Evolutionary conservation across 2,797 vertebrate genomes (phyloP).

Genomic region (Trichosurus vulpecula): DNA sequence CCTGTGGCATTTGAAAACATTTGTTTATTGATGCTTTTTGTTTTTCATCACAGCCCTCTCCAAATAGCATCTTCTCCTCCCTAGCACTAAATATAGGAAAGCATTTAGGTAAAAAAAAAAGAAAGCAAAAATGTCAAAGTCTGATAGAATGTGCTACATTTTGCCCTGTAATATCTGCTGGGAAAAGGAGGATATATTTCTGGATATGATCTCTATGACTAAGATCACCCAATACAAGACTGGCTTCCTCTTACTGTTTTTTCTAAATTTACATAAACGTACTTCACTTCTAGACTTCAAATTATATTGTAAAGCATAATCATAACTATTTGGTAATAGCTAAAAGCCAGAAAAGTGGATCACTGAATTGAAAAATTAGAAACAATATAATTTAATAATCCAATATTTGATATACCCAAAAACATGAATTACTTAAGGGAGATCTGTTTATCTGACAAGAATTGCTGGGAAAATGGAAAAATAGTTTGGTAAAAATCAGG

Average conservation of each 20-base stretch:
- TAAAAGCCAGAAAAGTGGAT: not conserved
- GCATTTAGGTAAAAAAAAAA: not conserved
- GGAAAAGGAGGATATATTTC: not conserved
- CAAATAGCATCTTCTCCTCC: not conserved
- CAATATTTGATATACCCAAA: not conserved
- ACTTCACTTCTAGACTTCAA: not conserved
- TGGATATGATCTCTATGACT: not conserved
- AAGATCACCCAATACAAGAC: not conserved
- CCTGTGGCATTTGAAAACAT: not conserved
- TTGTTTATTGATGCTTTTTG: not conserved
- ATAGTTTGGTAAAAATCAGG: not conserved
- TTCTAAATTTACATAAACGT: not conserved
- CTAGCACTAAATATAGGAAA: not conserved
- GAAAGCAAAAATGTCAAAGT: not conserved
- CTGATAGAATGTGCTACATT: not conserved
- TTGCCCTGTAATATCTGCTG: not conserved
- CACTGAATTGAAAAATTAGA: not conserved
- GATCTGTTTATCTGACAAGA: not conserved
- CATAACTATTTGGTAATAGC: not conserved
- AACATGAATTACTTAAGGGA: not conserved
- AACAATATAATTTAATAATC: not conserved
- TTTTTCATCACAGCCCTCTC: not conserved
- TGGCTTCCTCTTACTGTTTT: not conserved
- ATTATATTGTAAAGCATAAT: not conserved
- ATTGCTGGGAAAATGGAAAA: not conserved